Base-by-base conservation (phyloP, 2,113 vertebrate species). In the Cebidichthys violaceus region DNA sequence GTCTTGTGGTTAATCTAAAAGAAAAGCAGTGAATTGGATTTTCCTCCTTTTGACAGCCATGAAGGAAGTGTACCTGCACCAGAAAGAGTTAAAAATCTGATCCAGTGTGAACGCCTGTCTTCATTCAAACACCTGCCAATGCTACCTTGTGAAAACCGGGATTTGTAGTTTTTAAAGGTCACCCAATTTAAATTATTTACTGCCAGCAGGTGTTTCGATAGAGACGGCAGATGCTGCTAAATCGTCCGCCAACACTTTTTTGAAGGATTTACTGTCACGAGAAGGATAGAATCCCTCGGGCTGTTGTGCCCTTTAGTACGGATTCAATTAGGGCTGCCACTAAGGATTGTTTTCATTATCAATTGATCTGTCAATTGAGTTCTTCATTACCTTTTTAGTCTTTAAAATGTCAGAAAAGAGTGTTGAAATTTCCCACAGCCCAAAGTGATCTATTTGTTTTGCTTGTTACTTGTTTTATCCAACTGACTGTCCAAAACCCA, bases 71-170 rank as follows among this genome's bases (percentile, higher is more conserved):
- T 4, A 6, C 39, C 50, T 45, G 39, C 54, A 39, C 33, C 22
- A 10, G 29, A 14, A 27, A 14, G 20, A 43, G 61, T 71, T 43
- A 24, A 59, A 37, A 50, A 35, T 31, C 11, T 8, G 37, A 45
- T 22, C 22, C 13, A 35, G 1, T 11, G 6, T 62, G 50, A 79
- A 74, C 7, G 7, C 0, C 47, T 6, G n/a, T 77, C 65, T 70
- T 80, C 54, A 54, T 52, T 73, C 33, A 60, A 57, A 79, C 71
- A 60, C 62, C 71, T 71, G 67, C 60, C 60, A 54, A 7, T 13
- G 68, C 68, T 66, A 81, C 66, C 70, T 66, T 52, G 10, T 33
- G 29, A 35, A 45, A 79, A 76, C 35, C 59, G 14, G 35, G 52
- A 75, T 67, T 64, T 20, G 1, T 41, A 14, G 35, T 67, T 76